Evolutionary conservation across 92 coral and sea anemone species (phyloP), one percentile per base, ranked within the genome.

Genomic region (Isaurus tuberculatus): DNA sequence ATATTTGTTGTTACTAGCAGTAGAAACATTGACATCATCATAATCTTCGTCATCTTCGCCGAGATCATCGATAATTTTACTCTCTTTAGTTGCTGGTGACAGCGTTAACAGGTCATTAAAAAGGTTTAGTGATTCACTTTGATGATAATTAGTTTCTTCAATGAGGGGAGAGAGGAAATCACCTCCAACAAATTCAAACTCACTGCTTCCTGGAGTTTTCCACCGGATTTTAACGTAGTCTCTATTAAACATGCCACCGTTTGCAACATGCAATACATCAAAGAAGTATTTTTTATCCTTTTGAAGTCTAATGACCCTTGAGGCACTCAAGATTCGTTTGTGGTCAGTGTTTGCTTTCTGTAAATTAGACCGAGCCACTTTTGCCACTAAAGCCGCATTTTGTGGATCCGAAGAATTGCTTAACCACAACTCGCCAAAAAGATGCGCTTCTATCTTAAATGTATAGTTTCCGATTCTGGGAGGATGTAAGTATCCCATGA

Each of bases 391-490:
- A 19, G 72, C 73, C 58, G 89, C 91, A 30, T 86, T 74, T 25
- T 43, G 48, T 13, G 87, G 88, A 30, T 88, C 89, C 23, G 53
- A 70, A 55, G 83, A 73, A 37, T 30, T 69, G 25, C 98, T 88
- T 6, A 94, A 70, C 96, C 96, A 94, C 19, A 94, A 65, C 67
- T 94, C 98, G 15, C 93, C 91, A 75, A 88, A 84, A 4, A 79
- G 79, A 55, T 73, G 84, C 15, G 96, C 91, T 25, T 83, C 60
- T 14, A 94, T 79, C 55, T 67, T 42, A 61, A 94, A 88, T 5
- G 79, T 42, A n/a, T 90, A 90, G 5, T 29, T 20, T 25, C 98
- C 98, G 10, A 90, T 83, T 17, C 11, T 16, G 2, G 93, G 91
- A 2, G 98, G 96, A 43, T 85, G 81, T 23, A 94, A 36, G 22